Percentiles rank a stretch among this genome's conserved stretches.
Evolutionary conservation across 2,113 vertebrate species (phyloP).

Genomic region (Muscicapa adusta): DNA sequence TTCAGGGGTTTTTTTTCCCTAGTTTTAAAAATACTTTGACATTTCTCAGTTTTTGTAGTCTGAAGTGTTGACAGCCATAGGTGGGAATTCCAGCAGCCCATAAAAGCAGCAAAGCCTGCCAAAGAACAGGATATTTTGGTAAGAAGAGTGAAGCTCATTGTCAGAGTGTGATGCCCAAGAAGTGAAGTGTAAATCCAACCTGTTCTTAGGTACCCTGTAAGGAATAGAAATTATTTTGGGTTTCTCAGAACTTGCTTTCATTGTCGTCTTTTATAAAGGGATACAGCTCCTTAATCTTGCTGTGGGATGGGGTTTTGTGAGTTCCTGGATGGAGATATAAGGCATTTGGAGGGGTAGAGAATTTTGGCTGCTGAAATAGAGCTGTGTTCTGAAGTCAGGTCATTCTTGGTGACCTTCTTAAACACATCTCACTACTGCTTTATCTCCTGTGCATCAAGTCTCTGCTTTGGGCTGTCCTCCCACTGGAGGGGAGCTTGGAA

Average conservation of each 20-base stretch:
- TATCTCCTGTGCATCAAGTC: not conserved
- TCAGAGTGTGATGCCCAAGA: not conserved
- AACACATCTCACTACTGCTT: not conserved
- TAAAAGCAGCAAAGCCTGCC: not conserved
- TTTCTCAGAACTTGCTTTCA: not conserved
- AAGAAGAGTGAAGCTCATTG: not conserved
- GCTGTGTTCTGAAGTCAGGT: not conserved
- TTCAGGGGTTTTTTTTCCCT: rapidly evolving
- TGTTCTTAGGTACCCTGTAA: not conserved
- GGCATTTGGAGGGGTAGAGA: not conserved
- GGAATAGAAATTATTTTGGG: not conserved
- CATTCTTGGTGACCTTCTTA: not conserved
- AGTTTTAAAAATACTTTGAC: not conserved
- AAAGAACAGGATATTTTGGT: not conserved
- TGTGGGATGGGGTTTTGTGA: not conserved
- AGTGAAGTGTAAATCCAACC: not conserved
- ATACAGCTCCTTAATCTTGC: not conserved
- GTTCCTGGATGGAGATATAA: not conserved
- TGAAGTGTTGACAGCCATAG: not conserved
- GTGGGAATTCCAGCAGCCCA: not conserved
- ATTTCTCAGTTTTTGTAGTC: not conserved
- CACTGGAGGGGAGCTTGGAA: not conserved
- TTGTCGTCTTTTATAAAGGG: not conserved
- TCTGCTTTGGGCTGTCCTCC: not conserved
- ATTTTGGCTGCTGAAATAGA: not conserved